Percentiles rank a stretch among this genome's conserved stretches.
phyloP scores from a whole-genome alignment of 2,888 invertebrate species.

The Erannis defoliaria region DNA sequence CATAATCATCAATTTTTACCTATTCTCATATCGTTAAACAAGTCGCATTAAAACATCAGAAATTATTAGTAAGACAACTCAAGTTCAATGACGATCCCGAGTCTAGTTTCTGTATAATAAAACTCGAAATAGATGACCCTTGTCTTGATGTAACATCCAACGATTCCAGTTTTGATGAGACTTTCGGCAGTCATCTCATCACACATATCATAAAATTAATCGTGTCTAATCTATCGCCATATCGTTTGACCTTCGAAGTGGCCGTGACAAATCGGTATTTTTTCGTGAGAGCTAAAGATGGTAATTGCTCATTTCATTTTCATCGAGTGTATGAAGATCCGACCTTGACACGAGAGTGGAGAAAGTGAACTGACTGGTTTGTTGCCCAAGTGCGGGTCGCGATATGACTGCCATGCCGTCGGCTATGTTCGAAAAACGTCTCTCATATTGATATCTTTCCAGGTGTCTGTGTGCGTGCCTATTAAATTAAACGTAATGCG shows the following conservation, averaged over 20 bases:
- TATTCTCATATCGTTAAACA: constrained; percentile 9
- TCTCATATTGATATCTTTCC: constrained; percentile 33
- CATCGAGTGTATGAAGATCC: constrained; percentile 55
- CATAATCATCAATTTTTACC: neutral
- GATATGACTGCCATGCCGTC: constrained; percentile 35
- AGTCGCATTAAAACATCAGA: constrained; percentile 10
- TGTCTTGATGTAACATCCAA: constrained; percentile 25
- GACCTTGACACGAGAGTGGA: constrained; percentile 81
- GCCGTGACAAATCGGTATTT: constrained; percentile 41
- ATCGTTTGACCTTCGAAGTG: constrained; percentile 42
- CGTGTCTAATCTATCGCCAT: constrained; percentile 33
- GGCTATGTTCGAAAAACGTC: constrained; percentile 24
- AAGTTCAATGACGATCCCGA: constrained; percentile 41
- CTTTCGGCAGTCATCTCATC: constrained; percentile 34
- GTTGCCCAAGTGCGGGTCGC: constrained; percentile 69
- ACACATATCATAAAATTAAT: constrained; percentile 30
- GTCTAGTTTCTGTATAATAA: constrained; percentile 38
- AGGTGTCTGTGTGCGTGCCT: constrained; percentile 31
- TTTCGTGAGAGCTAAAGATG: constrained; percentile 32
- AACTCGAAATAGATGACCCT: constrained; percentile 38
- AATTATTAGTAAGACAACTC: constrained; percentile 23
- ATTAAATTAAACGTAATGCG: constrained; percentile 34
- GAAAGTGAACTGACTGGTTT: constrained; percentile 82
- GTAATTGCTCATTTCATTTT: constrained; percentile 38
- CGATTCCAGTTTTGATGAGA: constrained; percentile 29